phyloP scores from a whole-genome alignment of 2,888 invertebrate genomes.

The Smittia sp. region DNA sequence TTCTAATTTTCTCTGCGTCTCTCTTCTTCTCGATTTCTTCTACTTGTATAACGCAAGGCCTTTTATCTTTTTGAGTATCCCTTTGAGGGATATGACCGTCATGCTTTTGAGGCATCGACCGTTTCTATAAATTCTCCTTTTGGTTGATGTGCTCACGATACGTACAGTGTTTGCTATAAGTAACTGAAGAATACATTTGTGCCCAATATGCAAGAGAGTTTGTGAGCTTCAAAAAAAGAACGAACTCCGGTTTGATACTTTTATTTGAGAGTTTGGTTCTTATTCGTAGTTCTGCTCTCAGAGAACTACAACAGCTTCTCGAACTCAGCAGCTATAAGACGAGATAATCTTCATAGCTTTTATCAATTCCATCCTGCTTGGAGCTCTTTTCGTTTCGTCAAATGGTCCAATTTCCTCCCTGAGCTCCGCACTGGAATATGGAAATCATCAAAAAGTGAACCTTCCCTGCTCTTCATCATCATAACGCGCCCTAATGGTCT shows the following conservation, averaged over 20 bases:
- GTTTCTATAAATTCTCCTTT: neutral
- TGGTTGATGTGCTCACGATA: neutral
- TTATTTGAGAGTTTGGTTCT: too few relatives aligned
- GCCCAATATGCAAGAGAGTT: too few relatives aligned
- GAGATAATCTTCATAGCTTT: conserved; percentile 37
- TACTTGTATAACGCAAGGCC: too few relatives aligned
- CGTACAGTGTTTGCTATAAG: too few relatives aligned
- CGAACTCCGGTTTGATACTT: too few relatives aligned
- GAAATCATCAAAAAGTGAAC: neutral
- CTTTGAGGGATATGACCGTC: neutral
- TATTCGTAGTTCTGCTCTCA: too few relatives aligned
- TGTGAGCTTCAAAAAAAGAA: too few relatives aligned
- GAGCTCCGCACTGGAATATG: neutral
- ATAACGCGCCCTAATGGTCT: neutral
- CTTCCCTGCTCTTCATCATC: conserved; percentile 21
- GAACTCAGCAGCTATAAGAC: conserved; percentile 10
- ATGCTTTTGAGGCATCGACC: conserved; percentile 24
- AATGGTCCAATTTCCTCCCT: conserved; percentile 33
- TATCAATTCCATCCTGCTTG: conserved; percentile 26
- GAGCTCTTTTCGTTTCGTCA: neutral
- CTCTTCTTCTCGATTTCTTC: too few relatives aligned
- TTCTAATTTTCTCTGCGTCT: too few relatives aligned
- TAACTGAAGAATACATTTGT: too few relatives aligned
- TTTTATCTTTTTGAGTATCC: too few relatives aligned
- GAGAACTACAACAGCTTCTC: too few relatives aligned